Evolutionary conservation across 2,113 vertebrate species (phyloP), one percentile per base, ranked within the genome.

Genomic region (Cromileptes altivelis): DNA sequence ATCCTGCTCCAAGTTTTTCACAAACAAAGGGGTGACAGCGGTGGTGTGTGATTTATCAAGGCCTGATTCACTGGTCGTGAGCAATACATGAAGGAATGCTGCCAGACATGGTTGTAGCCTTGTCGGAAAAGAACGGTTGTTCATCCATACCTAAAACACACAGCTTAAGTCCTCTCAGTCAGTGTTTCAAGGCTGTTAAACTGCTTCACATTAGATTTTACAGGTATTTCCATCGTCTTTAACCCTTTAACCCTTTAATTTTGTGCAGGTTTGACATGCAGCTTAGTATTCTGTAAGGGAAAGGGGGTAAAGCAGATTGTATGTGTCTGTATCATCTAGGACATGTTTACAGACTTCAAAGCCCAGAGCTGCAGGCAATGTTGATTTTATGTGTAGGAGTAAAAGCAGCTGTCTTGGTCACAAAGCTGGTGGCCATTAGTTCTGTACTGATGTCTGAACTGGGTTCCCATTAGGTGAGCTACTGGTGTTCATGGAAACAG

Each of bases 1-100:
- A 61, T 37, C 62, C 23, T 4, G 23, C 23, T 14, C 7, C 23
- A 47, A 18, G 4, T 15, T 68, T 12, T 45, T 47, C 12, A 11
- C 15, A 68, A 17, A 68, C 64, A 50, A 6, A 25, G 65, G 13
- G 14, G 25, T 30, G 65, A 50, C 65, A 33, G 25, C 50, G 7
- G 64, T 18, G 45, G 56, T 53, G 75, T 77, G 56, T 85, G 73
- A 77, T 79, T 87, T 72, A 87, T 84, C 37, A 23, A 27, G 15
- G 47, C 37, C 80, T 75, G 74, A 76, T 8, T 89, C 70, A 45
- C 78, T 75, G 71, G 74, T 62, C 60, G 67, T 15, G 80, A 74
- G 80, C 52, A 49, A 30, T 23, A 74, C 72, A 80, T 13, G 77
- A 2, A 85, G 64, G 64, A 87, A 80, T 47, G 57, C 8, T 65